Conservation (phyloP, 2,888 invertebrate genomes). For the Microctonus hyperodae region DNA sequence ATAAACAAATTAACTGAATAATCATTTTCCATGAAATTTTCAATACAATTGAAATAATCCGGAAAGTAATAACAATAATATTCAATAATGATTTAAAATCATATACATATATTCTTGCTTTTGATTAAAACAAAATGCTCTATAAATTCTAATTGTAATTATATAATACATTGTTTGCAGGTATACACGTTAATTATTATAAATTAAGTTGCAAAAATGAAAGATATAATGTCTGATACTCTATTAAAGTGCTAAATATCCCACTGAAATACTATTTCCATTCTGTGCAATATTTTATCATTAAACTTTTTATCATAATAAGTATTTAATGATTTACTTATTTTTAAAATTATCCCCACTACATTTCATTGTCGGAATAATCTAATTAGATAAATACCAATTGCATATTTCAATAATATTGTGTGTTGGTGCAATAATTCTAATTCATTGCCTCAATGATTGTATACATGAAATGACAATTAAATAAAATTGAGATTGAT, state of each 20-base stretch:
- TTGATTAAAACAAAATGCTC: not conserved
- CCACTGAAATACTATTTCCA: not conserved
- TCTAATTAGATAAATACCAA: too few relatives aligned
- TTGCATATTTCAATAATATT: not conserved
- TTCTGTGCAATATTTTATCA: not conserved
- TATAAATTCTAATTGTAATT: not conserved
- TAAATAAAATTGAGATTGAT: not conserved
- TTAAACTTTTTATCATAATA: not conserved
- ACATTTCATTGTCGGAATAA: not conserved
- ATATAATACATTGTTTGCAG: not conserved
- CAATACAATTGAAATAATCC: too few relatives aligned
- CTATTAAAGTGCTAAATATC: not conserved
- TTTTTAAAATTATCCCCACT: not conserved
- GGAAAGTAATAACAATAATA: too few relatives aligned
- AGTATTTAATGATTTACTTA: not conserved
- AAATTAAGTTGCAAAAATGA: conserved; percentile 2
- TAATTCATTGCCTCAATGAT: not conserved
- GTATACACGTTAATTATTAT: not conserved
- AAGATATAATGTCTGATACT: not conserved
- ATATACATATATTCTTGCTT: conserved; percentile 11
- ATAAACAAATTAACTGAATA: too few relatives aligned
- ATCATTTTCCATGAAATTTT: too few relatives aligned
- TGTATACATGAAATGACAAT: not conserved
- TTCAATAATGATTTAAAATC: conserved; percentile 22
- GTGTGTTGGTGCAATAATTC: not conserved